Evolutionary conservation across 2,797 vertebrate genomes (phyloP), one percentile per base, ranked within the genome.

Genomic region (Apogon hyalosoma): DNA sequence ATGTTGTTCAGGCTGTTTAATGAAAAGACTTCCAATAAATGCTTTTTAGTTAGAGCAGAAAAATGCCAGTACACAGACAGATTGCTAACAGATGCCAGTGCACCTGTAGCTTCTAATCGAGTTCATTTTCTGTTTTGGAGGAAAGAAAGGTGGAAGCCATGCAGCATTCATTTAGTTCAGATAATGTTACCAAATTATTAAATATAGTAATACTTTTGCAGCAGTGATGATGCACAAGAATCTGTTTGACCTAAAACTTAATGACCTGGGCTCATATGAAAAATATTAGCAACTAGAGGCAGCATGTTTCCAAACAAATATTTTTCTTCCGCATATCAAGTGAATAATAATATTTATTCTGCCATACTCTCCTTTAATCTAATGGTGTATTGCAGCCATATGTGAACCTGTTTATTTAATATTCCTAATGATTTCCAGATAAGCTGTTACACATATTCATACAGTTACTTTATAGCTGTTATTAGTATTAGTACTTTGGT

Each of bases 61-160:
- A 52, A 81, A 69, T 36, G 57, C 49, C 66, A 74, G 54, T 42
- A 43, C 49, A 45, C 64, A 75, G 80, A 88, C 89, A 90, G 91
- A 92, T 93, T 90, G 88, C 55, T 59, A 88, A 85, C 91, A 92
- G 92, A 92, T 93, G 91, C 79, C 57, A 11, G 42, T 55, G 53
- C 86, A 91, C 92, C 90, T 93, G 93, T 94, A 86, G 88, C 80
- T 80, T 60, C 78, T 83, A 58, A 83, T 75, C 45, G 19, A 76
- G 70, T 80, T 86, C 16, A 77, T 77, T 88, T 86, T 62, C 28
- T 57, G 33, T 70, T 72, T 83, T 65, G 1, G 39, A 46, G 50
- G 16, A n/a, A 66, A 39, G 49, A 58, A 71, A 66, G 62, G 49
- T 73, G 63, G 74, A 31, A 46, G 69, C 53, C 68, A 76, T 54